Evolutionary conservation across 2,888 invertebrate species (phyloP).

Genomic region (Oligia fasciuncula): DNA sequence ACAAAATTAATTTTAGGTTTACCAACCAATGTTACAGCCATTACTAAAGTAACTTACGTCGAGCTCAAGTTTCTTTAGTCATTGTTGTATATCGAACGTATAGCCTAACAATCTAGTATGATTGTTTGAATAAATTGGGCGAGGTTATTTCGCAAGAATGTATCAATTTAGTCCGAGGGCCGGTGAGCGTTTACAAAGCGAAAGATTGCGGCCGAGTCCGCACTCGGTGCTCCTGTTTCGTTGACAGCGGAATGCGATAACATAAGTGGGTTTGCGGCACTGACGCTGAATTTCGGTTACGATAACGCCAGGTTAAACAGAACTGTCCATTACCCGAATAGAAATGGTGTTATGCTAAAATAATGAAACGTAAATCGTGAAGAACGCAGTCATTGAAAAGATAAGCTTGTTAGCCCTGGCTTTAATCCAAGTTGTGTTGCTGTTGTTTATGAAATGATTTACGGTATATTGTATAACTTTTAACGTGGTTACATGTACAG

Average conservation of each 20-base stretch:
- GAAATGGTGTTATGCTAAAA: slow-evolving; percentile 64
- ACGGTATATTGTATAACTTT: slow-evolving; percentile 59
- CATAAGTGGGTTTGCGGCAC: slow-evolving; percentile 84
- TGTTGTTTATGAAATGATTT: slow-evolving; percentile 57
- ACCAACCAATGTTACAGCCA: slow-evolving; percentile 14
- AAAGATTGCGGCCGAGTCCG: slow-evolving; percentile 81
- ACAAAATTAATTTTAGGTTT: slow-evolving; percentile 12
- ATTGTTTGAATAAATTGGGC: slow-evolving; percentile 87
- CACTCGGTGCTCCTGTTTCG: slow-evolving; percentile 84
- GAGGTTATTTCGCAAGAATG: slow-evolving; percentile 88
- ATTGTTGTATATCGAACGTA: slow-evolving; percentile 57
- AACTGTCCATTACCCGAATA: slow-evolving; percentile 71
- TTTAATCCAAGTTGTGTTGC: slow-evolving; percentile 68
- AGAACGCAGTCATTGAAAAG: slow-evolving; percentile 58
- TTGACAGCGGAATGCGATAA: slow-evolving; percentile 86
- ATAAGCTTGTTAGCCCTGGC: slow-evolving; percentile 66
- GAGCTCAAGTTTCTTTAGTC: slow-evolving; percentile 37
- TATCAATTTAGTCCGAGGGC: slow-evolving; percentile 87
- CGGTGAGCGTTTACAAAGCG: slow-evolving; percentile 81
- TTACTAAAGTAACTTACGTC: slow-evolving; percentile 18
- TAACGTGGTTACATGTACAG: slow-evolving; percentile 44
- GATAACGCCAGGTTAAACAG: slow-evolving; percentile 78
- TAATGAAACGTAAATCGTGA: slow-evolving; percentile 66
- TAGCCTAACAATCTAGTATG: slow-evolving; percentile 76
- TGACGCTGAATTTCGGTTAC: slow-evolving; percentile 79